Conservation (phyloP, 2,113 vertebrate species). For the Forbesichthys agassizii region DNA sequence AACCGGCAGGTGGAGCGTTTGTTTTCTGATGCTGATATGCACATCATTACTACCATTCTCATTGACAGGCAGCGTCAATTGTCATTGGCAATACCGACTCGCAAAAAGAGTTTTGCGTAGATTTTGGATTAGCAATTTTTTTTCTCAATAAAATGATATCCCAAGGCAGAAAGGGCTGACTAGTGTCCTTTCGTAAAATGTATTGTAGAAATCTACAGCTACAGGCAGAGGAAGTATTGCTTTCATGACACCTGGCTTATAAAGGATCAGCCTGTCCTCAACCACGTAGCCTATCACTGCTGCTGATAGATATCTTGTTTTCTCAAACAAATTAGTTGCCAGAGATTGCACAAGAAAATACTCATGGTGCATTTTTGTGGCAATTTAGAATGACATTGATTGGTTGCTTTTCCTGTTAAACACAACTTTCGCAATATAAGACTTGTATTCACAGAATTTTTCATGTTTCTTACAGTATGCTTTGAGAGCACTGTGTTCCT, state of each 20-base stretch:
- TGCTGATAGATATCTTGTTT: background rate
- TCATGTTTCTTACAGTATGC: no score
- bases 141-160: background rate
- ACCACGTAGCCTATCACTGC: background rate
- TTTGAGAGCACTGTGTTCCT: no score
- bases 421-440: no score
- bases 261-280: background rate
- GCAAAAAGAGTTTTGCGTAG: no score
- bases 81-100: background rate
- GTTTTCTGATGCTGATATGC: background rate
- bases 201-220: constrained; percentile 36
- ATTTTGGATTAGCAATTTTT: no score
- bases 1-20: constrained; percentile 57
- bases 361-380: no score
- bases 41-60: background rate
- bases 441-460: no score
- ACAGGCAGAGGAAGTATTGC: constrained; percentile 23
- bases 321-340: background rate
- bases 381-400: no score
- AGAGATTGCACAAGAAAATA: no score
- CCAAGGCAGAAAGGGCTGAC: background rate
- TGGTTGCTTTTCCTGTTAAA: no score
- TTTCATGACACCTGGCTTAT: constrained; percentile 33
- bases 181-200: constrained; percentile 9
- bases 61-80: background rate